These are phyloP conservation scores for Rhingia rostrata DNA, from an alignment of 2,888 invertebrate genomes.

Conservation along the genomic window DNA sequence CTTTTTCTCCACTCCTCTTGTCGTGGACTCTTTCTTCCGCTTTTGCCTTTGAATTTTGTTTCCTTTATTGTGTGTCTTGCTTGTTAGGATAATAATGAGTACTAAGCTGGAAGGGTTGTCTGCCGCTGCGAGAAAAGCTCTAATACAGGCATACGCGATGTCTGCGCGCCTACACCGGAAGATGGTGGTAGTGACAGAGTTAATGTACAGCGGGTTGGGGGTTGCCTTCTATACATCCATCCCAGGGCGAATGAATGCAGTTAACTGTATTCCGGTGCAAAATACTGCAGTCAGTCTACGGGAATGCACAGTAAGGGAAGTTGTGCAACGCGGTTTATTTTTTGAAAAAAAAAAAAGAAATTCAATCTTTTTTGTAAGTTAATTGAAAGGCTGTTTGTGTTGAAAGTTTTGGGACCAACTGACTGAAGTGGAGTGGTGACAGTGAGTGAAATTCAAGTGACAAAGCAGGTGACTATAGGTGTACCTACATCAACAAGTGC, in stretches of 20 bases:
- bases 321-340: slow-evolving; percentile 57
- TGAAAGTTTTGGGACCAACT: no score
- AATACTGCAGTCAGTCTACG: slow-evolving; percentile 65
- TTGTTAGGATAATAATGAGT: slow-evolving; percentile 74
- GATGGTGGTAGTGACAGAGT: slow-evolving; percentile 54
- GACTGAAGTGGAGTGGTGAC: not conserved
- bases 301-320: slow-evolving; percentile 70
- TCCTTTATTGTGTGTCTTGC: slow-evolving; percentile 71
- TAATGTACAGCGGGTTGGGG: slow-evolving; percentile 15
- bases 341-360: no score
- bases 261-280: slow-evolving; percentile 63
- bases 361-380: no score
- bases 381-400: no score
- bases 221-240: slow-evolving; percentile 1
- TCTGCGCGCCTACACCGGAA: slow-evolving; percentile 68
- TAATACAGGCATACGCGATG: slow-evolving; percentile 41
- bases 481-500: not conserved
- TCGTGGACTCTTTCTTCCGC: slow-evolving; percentile 59
- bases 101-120: slow-evolving; percentile 61
- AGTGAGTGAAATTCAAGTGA: not conserved
- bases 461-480: no score
- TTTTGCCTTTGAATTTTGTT: slow-evolving; percentile 69
- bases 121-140: slow-evolving; percentile 47
- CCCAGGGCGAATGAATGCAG: slow-evolving; percentile 55
- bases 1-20: slow-evolving; percentile 10